Evolutionary conservation across 1,140 invertebrate species (phyloP), one percentile per base, ranked within the genome.

Genomic region (Microplitis demolitor): DNA sequence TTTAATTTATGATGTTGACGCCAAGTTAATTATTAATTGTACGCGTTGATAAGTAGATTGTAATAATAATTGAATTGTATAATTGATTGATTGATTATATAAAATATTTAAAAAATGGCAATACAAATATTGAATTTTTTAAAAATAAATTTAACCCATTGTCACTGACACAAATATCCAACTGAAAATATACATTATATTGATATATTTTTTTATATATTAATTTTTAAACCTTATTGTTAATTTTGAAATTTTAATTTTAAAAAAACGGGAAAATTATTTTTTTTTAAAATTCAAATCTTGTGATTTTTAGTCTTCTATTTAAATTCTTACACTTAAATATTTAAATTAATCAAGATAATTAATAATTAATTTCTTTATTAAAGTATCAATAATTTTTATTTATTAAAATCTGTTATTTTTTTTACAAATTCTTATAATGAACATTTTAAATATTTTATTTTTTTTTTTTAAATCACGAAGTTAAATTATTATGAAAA

Each of bases 131-230:
- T 51, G 60, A 66, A 62, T 63, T 64, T 68, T 58, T 66, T 16
- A 56, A 68, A 66, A 73, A 71, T 74, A 72, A 76, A 67, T 78
- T 77, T 78, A 61, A 69, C 76, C 67, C 75, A 68, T 79, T 73
- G 75, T 72, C 67, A 67, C 56, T 69, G n/a, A 74, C 72, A 76
- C 76, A 74, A 67, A 74, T 24, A 24, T 24, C 24, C 24, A 24
- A 24, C 24, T 24, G 24, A 24, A 77, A 74, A 71, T 69, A 45
- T 8, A 45, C 4, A 45, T 45, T 9, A 45, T 62, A 69, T 80
- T 80, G n/a, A 51, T 54, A 31, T 63, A 45, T 39, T 13, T 34
- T 45, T 63, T 63, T 31, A 11, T 54, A 14, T 54, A 14, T 24
- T 54, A 14, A 3, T 11, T n/a, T n/a, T n/a, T n/a, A 54, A 54